phyloP scores from a whole-genome alignment of 2,113 vertebrate species.

The Nyctereutes procyonoides region DNA sequence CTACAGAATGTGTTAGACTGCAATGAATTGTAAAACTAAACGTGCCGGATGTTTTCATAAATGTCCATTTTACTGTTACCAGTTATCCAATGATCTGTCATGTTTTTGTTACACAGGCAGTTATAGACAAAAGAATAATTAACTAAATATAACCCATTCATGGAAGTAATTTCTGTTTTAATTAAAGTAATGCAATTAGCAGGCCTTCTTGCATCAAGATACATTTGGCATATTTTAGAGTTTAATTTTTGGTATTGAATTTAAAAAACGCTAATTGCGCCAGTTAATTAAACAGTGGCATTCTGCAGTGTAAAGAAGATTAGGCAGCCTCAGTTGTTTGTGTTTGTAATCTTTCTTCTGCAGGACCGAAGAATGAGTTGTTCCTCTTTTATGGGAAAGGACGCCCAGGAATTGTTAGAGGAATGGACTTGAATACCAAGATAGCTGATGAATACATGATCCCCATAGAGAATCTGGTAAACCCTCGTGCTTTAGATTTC shows the following conservation, averaged over 20 bases:
- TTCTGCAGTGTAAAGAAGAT: slow-evolving; percentile 84
- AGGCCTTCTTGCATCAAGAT: slow-evolving; percentile 82
- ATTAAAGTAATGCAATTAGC: slow-evolving; percentile 87
- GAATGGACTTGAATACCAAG: slow-evolving; percentile 97
- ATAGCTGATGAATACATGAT: slow-evolving; percentile 96
- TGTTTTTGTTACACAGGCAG: slow-evolving; percentile 75
- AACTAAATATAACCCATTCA: slow-evolving; percentile 83
- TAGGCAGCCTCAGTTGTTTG: slow-evolving; percentile 85
- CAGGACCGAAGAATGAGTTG: slow-evolving; percentile 97
- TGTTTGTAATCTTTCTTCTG: slow-evolving; percentile 87
- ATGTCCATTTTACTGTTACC: slow-evolving; percentile 80
- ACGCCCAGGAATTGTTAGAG: slow-evolving; percentile 95
- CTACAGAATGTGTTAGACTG: slow-evolving; percentile 65
- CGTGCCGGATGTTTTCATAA: slow-evolving; percentile 74
- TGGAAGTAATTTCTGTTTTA: slow-evolving; percentile 87
- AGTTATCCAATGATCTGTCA: slow-evolving; percentile 77
- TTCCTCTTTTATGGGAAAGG: slow-evolving; percentile 99
- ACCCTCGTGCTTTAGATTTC: slow-evolving; percentile 97
- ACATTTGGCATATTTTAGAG: slow-evolving; percentile 83
- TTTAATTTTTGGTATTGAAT: slow-evolving; percentile 85
- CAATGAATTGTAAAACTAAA: slow-evolving; percentile 85
- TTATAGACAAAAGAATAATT: slow-evolving; percentile 82
- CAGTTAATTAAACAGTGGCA: slow-evolving; percentile 87
- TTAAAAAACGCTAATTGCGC: slow-evolving; percentile 83
- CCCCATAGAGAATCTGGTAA: slow-evolving; percentile 97